phyloP scores from a whole-genome alignment of 37 sponge, comb jelly and placozoan species.

The Crambe crambe region DNA sequence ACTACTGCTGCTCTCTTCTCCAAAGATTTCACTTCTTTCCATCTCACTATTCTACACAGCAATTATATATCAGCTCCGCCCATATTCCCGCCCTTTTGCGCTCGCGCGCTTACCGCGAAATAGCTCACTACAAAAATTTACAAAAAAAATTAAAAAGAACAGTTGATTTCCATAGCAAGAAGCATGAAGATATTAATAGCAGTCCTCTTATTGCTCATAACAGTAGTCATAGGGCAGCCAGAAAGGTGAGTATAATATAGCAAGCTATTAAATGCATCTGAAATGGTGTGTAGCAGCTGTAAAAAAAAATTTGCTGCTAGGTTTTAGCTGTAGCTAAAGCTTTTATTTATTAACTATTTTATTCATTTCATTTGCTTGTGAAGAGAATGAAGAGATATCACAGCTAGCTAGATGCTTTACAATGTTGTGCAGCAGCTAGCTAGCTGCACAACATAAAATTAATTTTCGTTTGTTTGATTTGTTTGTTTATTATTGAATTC shows the following conservation, averaged over 20 bases:
- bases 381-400: too few relatives aligned
- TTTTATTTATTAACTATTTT: background rate
- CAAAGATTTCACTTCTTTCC: background rate
- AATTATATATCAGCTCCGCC: background rate
- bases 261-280: too few relatives aligned
- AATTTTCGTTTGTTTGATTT: background rate
- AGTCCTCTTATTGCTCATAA: background rate
- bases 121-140: background rate
- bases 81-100: background rate
- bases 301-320: too few relatives aligned
- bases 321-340: too few relatives aligned
- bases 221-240: background rate
- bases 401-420: background rate
- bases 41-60: background rate
- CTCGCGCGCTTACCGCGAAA: background rate
- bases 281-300: too few relatives aligned
- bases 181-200: background rate
- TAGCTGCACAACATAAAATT: background rate
- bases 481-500: background rate
- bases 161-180: background rate
- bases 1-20: conserved; percentile 25
- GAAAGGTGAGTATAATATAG: conserved; percentile 2
- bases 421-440: background rate
- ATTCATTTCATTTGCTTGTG: too few relatives aligned
- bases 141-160: too few relatives aligned